Percentiles rank a stretch among this genome's conserved stretches.
Evolutionary conservation across 2,113 vertebrate species (phyloP).

Genomic region (Nothobranchius kuhntae): DNA sequence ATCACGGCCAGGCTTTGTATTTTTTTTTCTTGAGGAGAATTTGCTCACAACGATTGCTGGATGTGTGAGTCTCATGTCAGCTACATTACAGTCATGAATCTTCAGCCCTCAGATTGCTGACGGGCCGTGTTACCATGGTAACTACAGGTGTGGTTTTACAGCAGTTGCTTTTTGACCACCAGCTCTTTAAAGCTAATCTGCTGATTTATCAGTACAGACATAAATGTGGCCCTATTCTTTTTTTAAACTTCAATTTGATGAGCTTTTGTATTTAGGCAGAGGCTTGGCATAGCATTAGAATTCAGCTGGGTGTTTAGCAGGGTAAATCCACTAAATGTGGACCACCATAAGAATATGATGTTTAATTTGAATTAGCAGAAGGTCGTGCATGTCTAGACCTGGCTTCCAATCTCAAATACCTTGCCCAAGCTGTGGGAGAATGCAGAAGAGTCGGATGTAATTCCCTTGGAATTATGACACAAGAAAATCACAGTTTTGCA

Average conservation of each 20-base stretch:
- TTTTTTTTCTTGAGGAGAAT: neutral
- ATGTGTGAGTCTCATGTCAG: neutral
- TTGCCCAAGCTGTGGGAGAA: neutral
- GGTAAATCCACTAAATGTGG: too few species aligned
- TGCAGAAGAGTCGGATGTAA: neutral
- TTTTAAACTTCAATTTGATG: neutral
- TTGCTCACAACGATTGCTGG: neutral
- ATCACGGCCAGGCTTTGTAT: neutral
- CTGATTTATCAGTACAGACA: neutral
- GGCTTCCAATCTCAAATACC: neutral
- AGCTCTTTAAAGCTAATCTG: neutral
- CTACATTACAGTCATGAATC: neutral
- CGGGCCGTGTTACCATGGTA: conserved; percentile 23
- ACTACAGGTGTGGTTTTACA: conserved; percentile 1
- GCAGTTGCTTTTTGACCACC: neutral
- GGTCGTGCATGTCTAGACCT: neutral
- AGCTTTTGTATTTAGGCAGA: too few species aligned
- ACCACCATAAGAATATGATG: too few species aligned
- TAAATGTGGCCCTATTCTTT: neutral
- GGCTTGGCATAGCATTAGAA: neutral
- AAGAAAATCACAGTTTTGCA: too few species aligned
- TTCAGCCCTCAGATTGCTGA: neutral
- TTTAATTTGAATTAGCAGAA: too few species aligned
- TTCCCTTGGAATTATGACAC: too few species aligned
- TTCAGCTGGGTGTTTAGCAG: neutral